Evolutionary conservation across 2,797 vertebrate species (phyloP), one percentile per base, ranked within the genome.

Genomic region (Micromesistius poutassou): DNA sequence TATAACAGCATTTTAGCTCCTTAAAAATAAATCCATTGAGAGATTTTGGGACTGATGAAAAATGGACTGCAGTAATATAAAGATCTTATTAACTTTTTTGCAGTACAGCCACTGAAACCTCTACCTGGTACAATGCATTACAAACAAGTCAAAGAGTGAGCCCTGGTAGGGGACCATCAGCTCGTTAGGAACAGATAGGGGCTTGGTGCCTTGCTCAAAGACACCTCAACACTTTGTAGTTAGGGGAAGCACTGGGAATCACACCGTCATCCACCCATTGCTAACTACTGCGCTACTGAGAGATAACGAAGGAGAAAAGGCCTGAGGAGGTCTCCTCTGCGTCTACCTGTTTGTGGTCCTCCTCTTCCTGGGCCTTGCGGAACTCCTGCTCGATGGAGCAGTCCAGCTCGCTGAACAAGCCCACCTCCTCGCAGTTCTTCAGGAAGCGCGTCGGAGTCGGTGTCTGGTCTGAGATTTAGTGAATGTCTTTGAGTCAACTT

Each of bases 401-500:
- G 86, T 98, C 97, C 62, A 99, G 95, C 80, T 99, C 98, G 6
- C 94, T 98, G 92, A 99, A 99, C 88, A 99, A 93, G 71, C 98
- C 98, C 74, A 99, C 98, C 87, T 99, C 98, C 87, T 99, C 98
- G 72, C 98, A 99, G 92, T 99, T 99, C 95, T 99, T 99, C 93
- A 99, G 91, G 90, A 99, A 99, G 77, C 98, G 96, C 0, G 98
- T 99, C 22, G 98, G 98, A 3, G 98, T 99, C 0, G 98, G 98
- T 74, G 98, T 99, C 92, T 99, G 98, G 93, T 99, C 98, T 99
- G 30, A 88, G 90, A 76, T 76, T 9, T 66, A 87, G 82, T 16
- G n/a, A 80, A 42, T 62, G n/a, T 30, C 28, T 33, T n/a, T 74
- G 36, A 71, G 25, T 7, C 4, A 8, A 66, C 4, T 1, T 78